These are phyloP conservation scores for Astreopora myriophthalma DNA, from an alignment of 64 coral and sea anemone genomes.

Conservation along the genomic window DNA sequence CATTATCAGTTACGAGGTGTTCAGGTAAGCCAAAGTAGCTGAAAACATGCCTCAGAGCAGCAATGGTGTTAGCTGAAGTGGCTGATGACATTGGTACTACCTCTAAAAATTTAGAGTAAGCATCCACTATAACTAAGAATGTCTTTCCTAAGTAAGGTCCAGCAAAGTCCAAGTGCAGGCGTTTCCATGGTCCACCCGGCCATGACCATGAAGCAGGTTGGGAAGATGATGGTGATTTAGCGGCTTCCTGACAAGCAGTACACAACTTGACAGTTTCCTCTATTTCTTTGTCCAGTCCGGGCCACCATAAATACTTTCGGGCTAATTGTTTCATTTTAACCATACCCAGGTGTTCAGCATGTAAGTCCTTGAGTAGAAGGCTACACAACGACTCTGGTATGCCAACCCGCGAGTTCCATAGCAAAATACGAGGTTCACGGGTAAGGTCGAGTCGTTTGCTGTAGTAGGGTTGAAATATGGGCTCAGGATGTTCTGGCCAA, in stretches of 20 bases:
- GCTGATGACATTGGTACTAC: too few species aligned
- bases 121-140: too few species aligned
- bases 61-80: constrained; percentile 18
- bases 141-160: too few species aligned
- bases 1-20: constrained; percentile 50
- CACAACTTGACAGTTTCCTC: constrained; percentile 20
- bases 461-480: constrained; percentile 39
- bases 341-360: constrained; percentile 38
- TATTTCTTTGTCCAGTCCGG: not conserved
- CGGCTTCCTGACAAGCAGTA: not conserved
- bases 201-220: too few species aligned
- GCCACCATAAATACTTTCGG: not conserved
- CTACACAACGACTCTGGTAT: not conserved
- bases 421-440: not conserved
- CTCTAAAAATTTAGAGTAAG: too few species aligned
- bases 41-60: constrained; percentile 34
- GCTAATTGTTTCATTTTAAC: constrained; percentile 34
- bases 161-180: too few species aligned
- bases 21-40: constrained; percentile 69
- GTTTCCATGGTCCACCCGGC: too few species aligned
- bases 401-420: not conserved
- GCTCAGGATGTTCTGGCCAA: constrained; percentile 15
- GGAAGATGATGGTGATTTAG: too few species aligned
- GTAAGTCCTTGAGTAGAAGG: not conserved
- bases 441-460: constrained; percentile 16